phyloP scores from a whole-genome alignment of 1,140 invertebrate species.

The Aethina tumida region DNA sequence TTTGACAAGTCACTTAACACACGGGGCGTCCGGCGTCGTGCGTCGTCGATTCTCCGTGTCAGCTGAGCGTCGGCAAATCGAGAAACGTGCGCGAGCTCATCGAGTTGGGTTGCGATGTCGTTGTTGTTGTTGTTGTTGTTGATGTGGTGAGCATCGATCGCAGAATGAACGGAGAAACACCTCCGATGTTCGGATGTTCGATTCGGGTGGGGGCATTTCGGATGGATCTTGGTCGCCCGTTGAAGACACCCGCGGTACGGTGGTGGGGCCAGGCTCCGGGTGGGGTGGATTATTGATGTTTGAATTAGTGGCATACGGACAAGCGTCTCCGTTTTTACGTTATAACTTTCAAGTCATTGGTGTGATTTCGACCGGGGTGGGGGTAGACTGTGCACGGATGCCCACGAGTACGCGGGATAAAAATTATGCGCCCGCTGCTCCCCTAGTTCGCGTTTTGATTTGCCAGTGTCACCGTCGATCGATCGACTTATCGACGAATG shows the following conservation, averaged over 20 bases:
- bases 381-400: constrained; percentile 3
- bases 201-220: constrained; percentile 17
- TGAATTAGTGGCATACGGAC: constrained; percentile 30
- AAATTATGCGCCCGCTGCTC: too few species aligned
- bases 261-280: constrained; percentile 21
- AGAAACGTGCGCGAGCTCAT: constrained; percentile 2
- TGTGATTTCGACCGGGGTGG: constrained; percentile 17
- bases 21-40: constrained; percentile 7
- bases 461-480: too few species aligned
- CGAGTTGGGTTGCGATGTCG: constrained; percentile 5
- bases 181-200: constrained; percentile 20
- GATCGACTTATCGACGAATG: too few species aligned
- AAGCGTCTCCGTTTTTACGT: constrained; percentile 23
- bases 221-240: constrained; percentile 12
- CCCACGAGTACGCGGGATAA: too few species aligned
- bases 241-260: constrained; percentile 12
- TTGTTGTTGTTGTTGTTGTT: constrained; percentile 11
- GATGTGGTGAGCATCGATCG: constrained; percentile 18
- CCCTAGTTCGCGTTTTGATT: too few species aligned
- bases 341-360: constrained; percentile 28
- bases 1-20: constrained; percentile 22
- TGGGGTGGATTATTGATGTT: constrained; percentile 31
- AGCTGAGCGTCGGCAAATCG: constrained; percentile 5
- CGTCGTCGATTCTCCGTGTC: too few species aligned
- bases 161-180: constrained; percentile 25